Conservation (phyloP, 1,140 invertebrate genomes). For the Hestina assimilis region DNA sequence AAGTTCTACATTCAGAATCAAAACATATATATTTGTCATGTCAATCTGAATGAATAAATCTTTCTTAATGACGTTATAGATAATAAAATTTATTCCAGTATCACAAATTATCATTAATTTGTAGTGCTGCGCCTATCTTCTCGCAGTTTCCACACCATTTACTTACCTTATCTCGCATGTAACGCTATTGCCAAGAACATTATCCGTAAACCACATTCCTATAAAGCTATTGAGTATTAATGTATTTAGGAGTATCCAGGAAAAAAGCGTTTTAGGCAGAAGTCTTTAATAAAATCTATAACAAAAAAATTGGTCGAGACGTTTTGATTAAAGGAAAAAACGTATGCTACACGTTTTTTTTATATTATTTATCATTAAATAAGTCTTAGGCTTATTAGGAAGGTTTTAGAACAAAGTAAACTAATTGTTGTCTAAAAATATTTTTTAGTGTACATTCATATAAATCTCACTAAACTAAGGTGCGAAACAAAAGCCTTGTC, state of each 20-base stretch:
- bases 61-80: not conserved
- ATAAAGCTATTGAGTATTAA: slow-evolving; percentile 1
- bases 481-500: no score
- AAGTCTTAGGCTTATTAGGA: no score
- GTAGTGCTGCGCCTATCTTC: slow-evolving; percentile 36
- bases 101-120: slow-evolving; percentile 7
- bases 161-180: slow-evolving; percentile 34
- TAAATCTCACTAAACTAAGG: no score
- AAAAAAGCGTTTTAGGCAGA: no score
- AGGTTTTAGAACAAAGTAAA: no score
- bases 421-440: no score
- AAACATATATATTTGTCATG: not conserved
- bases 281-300: no score
- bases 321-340: no score
- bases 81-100: not conserved
- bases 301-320: no score
- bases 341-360: no score
- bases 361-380: no score
- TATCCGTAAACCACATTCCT: slow-evolving; percentile 17
- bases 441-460: no score
- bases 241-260: not conserved
- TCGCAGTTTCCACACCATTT: slow-evolving; percentile 52
- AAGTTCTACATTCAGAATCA: not conserved
- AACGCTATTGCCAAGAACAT: slow-evolving; percentile 24
- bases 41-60: not conserved